phyloP scores from a whole-genome alignment of 2,113 vertebrate species.

The Triplophysa dalaica region DNA sequence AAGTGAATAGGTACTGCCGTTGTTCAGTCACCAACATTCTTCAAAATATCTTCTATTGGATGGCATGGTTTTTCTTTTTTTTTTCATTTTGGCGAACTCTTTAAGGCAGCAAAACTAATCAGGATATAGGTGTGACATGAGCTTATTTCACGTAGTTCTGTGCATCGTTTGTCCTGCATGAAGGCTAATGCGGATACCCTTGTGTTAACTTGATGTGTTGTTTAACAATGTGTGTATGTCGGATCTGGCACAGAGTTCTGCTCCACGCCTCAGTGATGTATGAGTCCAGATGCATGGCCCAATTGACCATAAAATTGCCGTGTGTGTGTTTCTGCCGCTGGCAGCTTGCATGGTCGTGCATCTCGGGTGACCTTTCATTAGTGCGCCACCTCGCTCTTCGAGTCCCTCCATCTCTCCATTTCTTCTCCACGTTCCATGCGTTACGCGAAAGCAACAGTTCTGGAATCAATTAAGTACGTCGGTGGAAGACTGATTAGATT shows the following conservation, averaged over 20 bases:
- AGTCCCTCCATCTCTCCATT: conserved; percentile 19
- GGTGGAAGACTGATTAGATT: conserved; percentile 85
- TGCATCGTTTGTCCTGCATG: too few species aligned
- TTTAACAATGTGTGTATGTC: conserved; percentile 66
- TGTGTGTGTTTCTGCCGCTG: conserved; percentile 81
- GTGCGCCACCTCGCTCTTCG: conserved; percentile 54
- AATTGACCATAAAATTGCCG: conserved; percentile 99
- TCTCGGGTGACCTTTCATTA: conserved; percentile 82
- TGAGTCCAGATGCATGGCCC: conserved; percentile 89
- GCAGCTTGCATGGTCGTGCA: conserved; percentile 74
- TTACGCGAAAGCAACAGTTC: conserved; percentile 77
- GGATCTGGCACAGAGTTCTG: conserved; percentile 77
- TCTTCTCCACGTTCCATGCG: conserved; percentile 65
- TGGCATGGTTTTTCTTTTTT: too few species aligned
- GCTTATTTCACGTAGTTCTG: background rate
- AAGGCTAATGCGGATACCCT: background rate
- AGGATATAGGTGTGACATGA: conserved; percentile 12
- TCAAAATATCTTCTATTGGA: too few species aligned
- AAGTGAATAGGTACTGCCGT: too few species aligned
- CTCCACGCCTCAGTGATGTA: conserved; percentile 80
- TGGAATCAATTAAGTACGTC: conserved; percentile 97
- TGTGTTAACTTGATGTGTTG: conserved; percentile 45
- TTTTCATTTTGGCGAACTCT: too few species aligned
- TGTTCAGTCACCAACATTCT: too few species aligned
- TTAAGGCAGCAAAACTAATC: background rate